Percentiles rank a stretch among this genome's conserved stretches.
phyloP scores from a whole-genome alignment of 2,888 invertebrate species.

The Xylota sylvarum region DNA sequence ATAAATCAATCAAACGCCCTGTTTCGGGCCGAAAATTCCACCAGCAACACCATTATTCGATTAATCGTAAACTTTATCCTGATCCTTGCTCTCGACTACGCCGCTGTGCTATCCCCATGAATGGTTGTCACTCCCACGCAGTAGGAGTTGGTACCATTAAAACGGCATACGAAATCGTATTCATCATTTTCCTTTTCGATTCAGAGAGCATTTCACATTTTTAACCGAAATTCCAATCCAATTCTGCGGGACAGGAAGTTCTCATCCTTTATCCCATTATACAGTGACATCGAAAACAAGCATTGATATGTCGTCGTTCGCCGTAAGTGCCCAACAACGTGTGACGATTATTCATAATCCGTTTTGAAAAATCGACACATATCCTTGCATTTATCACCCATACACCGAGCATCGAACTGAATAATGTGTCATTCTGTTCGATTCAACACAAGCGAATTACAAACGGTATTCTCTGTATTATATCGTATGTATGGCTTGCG shows the following conservation, averaged over 20 bases:
- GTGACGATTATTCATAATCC: constrained; percentile 77
- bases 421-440: constrained; percentile 71
- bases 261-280: constrained; percentile 69
- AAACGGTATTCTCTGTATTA: constrained; percentile 14
- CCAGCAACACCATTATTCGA: constrained; percentile 70
- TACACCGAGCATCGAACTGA: constrained; percentile 54
- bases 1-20: constrained; percentile 73
- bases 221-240: constrained; percentile 61
- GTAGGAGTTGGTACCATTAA: constrained; percentile 52
- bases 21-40: constrained; percentile 48
- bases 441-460: constrained; percentile 58
- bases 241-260: constrained; percentile 63
- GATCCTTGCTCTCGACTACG: constrained; percentile 45
- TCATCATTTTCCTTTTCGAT: constrained; percentile 69
- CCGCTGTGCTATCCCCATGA: neutral
- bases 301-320: constrained; percentile 64
- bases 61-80: constrained; percentile 66
- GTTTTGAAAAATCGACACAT: constrained; percentile 76
- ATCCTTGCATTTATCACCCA: constrained; percentile 74
- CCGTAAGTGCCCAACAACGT: constrained; percentile 75
- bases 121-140: constrained; percentile 2
- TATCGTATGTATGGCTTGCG: constrained; percentile 6
- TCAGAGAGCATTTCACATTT: constrained; percentile 44
- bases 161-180: constrained; percentile 58
- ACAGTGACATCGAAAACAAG: constrained; percentile 67